Conservation (phyloP, 2,888 invertebrate species). For the Ecliptopera silaceata region DNA sequence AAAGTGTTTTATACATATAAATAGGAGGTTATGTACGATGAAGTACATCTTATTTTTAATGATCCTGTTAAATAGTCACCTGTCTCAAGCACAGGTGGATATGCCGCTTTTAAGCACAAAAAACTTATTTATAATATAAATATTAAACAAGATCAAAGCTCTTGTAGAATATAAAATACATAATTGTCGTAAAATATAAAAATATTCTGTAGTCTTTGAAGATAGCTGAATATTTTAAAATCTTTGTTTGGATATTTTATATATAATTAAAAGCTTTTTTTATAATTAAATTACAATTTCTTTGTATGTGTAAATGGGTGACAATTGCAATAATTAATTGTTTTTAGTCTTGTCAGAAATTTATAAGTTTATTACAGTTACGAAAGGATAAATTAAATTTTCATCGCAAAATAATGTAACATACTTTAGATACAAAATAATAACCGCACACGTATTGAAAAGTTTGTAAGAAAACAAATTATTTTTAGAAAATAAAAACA, state of each 20-base stretch:
- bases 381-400: too few species aligned
- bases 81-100: conserved; percentile 19
- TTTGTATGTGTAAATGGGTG: conserved; percentile 9
- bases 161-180: conserved; percentile 16
- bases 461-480: background rate
- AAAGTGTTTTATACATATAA: conserved; percentile 1
- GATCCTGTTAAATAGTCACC: conserved; percentile 13
- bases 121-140: conserved; percentile 22
- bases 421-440: background rate
- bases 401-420: too few species aligned
- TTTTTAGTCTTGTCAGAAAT: background rate
- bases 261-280: background rate
- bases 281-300: background rate
- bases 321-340: conserved; percentile 24
- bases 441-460: conserved; percentile 2
- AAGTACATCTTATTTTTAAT: conserved; percentile 21
- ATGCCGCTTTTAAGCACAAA: conserved; percentile 39
- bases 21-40: conserved; percentile 1
- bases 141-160: conserved; percentile 25
- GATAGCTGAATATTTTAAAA: background rate
- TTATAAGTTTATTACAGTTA: too few species aligned
- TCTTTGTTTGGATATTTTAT: background rate
- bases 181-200: conserved; percentile 4
- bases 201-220: background rate
- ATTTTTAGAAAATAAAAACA: conserved; percentile 12